A percentile compares a stretch with the other conserved stretches of the same genome.
These are phyloP conservation scores for Nesometra sesokonis DNA, from an alignment of 35 echinoderm and acorn worm genomes.

Conservation along the genomic window DNA sequence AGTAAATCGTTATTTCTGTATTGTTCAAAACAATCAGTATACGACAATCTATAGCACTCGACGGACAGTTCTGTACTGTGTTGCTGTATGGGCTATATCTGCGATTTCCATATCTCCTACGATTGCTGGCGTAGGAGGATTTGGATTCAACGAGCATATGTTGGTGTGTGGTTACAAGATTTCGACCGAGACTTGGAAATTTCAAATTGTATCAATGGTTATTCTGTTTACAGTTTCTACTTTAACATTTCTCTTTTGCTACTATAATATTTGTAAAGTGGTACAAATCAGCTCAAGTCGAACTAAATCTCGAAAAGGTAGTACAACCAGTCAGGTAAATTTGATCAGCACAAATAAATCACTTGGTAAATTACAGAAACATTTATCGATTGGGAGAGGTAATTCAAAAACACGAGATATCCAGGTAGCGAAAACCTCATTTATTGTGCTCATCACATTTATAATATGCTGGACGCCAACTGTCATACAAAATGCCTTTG, in stretches of 20 bases:
- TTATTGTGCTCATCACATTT: constrained; percentile 13
- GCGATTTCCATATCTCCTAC: not conserved
- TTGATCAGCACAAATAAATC: not conserved
- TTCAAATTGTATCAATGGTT: not conserved
- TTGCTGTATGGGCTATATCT: not conserved
- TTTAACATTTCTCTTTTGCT: not conserved
- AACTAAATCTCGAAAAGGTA: not conserved
- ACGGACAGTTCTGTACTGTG: not conserved
- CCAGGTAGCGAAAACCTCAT: constrained; percentile 16
- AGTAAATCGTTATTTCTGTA: constrained; percentile 21
- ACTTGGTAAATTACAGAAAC: not conserved
- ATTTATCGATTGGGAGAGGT: not conserved
- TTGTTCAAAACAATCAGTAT: constrained; percentile 10
- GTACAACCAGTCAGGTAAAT: not conserved
- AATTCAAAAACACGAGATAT: constrained; percentile 14
- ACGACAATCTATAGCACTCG: not conserved
- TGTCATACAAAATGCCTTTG: constrained; percentile 2
- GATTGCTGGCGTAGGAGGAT: not conserved
- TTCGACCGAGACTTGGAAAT: not conserved
- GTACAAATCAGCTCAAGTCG: not conserved
- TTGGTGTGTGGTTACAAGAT: not conserved
- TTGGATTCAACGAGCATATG: not conserved
- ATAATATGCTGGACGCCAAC: constrained; percentile 30
- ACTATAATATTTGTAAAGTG: not conserved
- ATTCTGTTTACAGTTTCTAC: not conserved